These are phyloP conservation scores for Sebastes flavidus DNA, from an alignment of 2,797 vertebrate genomes.

Conservation along the genomic window DNA sequence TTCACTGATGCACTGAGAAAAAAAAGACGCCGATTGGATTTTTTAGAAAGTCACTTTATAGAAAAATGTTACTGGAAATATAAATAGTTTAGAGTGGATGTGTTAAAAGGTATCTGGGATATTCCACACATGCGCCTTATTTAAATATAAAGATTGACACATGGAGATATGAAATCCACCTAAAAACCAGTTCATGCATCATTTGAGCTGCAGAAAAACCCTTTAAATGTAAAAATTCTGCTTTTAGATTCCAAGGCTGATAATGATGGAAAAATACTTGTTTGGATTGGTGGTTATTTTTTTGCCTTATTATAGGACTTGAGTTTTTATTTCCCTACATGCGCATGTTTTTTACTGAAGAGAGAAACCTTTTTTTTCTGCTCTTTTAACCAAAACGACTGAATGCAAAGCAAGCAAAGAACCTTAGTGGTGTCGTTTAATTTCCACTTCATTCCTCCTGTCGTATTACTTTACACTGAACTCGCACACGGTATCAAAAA, in stretches of 20 bases:
- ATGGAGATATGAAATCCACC: constrained; percentile 17
- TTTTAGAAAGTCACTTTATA: constrained; percentile 51
- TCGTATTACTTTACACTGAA: constrained; percentile 46
- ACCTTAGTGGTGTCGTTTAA: constrained; percentile 17
- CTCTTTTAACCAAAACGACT: constrained; percentile 1
- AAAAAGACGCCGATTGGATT: constrained; percentile 47
- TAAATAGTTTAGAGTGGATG: constrained; percentile 59
- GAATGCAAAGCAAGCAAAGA: constrained; percentile 17
- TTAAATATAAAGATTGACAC: constrained; percentile 43
- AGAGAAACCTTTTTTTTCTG: background rate
- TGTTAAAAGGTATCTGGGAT: constrained; percentile 44
- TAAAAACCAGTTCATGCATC: background rate
- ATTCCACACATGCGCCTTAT: constrained; percentile 31
- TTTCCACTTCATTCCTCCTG: constrained; percentile 35
- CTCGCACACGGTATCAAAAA: constrained; percentile 21
- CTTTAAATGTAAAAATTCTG: background rate
- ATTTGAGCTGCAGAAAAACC: constrained; percentile 12
- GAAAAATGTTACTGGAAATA: constrained; percentile 57
- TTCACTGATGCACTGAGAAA: constrained; percentile 68
- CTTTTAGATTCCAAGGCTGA: background rate
- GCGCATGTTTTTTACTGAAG: constrained; percentile 8
- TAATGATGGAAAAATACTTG: constrained; percentile 8
- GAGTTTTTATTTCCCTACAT: constrained; percentile 10
- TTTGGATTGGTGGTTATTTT: constrained; percentile 15
- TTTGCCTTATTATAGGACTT: constrained; percentile 28